A percentile compares a stretch with the other conserved stretches of the same genome.
phyloP scores from a whole-genome alignment of 2,113 vertebrate genomes.

The Dasypus novemcinctus region DNA sequence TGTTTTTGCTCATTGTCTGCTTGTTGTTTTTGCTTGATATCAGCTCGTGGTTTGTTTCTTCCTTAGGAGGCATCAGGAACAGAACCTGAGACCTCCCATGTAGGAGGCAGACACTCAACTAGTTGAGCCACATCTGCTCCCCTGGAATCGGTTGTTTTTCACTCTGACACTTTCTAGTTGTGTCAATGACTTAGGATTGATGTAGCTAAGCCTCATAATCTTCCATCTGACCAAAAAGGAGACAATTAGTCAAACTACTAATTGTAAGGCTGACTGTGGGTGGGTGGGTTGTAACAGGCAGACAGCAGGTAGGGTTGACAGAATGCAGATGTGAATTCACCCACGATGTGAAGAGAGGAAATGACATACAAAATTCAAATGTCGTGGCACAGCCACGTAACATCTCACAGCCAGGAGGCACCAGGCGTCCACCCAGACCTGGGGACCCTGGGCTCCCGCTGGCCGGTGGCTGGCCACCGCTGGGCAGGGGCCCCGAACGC shows the following conservation, averaged over 20 bases:
- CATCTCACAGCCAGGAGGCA: neutral
- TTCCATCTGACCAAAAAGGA: neutral
- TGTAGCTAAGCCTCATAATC: neutral
- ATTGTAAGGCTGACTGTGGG: neutral
- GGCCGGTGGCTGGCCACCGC: rapidly evolving
- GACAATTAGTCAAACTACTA: neutral
- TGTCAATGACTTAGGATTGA: neutral
- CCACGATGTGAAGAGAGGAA: neutral
- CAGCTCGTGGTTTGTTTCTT: no score
- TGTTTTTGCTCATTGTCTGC: no score
- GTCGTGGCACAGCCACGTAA: neutral
- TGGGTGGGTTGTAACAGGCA: neutral
- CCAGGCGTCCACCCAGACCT: no score
- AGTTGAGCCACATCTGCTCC: no score
- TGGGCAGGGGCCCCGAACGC: rapidly evolving
- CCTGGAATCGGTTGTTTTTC: neutral
- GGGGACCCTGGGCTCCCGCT: neutral
- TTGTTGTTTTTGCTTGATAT: no score
- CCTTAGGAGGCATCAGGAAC: no score
- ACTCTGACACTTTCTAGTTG: neutral
- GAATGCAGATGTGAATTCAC: neutral
- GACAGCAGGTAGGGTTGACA: no score
- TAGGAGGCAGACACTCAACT: no score
- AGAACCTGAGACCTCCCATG: no score
- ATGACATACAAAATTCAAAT: neutral